These are phyloP conservation scores for Rhizoglyphus robini DNA, from an alignment of 1,140 invertebrate species.

Conservation along the genomic window DNA sequence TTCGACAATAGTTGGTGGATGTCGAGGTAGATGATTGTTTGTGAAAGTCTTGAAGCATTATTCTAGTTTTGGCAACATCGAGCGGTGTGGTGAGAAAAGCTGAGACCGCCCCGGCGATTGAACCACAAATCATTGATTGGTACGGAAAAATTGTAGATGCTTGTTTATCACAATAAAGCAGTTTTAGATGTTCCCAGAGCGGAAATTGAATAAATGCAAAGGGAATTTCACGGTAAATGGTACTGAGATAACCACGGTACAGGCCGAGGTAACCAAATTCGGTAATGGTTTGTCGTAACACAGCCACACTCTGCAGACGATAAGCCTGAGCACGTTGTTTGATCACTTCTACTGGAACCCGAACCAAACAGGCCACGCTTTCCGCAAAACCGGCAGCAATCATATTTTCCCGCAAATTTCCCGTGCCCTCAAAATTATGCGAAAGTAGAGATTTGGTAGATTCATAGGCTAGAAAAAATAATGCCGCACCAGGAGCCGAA, in stretches of 20 bases:
- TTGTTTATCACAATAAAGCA: background rate
- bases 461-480: conserved; percentile 90
- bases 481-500: conserved; percentile 71
- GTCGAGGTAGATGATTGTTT: background rate
- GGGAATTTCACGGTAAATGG: conserved; percentile 77
- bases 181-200: conserved; percentile 81
- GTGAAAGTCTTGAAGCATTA: conserved; percentile 54
- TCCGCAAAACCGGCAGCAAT: background rate
- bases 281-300: conserved; percentile 47
- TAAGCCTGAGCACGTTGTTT: conserved; percentile 80
- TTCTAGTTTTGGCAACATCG: conserved; percentile 91
- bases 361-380: conserved; percentile 57
- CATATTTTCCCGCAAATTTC: too few relatives aligned
- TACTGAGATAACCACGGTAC: conserved; percentile 80
- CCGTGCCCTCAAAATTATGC: conserved; percentile 47
- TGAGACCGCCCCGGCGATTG: conserved; percentile 61
- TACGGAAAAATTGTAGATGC: conserved; percentile 32
- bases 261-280: conserved; percentile 51
- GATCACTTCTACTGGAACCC: conserved; percentile 85
- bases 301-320: conserved; percentile 36
- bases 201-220: conserved; percentile 93
- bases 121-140: conserved; percentile 67
- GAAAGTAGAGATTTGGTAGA: conserved; percentile 49
- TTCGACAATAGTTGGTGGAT: background rate
- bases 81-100: conserved; percentile 77